Conservation (phyloP, 2,888 invertebrate species). For the Aphelenchoides bicaudatus region DNA sequence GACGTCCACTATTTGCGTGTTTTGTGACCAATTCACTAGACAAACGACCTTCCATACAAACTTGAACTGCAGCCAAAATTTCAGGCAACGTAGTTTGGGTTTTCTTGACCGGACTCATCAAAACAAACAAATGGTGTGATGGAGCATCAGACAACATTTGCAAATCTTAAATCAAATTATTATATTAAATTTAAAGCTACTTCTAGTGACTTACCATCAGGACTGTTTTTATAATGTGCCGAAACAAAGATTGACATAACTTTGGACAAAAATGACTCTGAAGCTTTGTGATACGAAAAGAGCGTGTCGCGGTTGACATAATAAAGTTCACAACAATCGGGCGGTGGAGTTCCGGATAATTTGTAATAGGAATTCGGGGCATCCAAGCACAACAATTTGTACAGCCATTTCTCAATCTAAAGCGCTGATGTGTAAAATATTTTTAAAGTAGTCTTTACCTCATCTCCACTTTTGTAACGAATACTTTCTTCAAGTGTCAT, state of each 20-base stretch:
- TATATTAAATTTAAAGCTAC: conserved; percentile 91
- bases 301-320: conserved; percentile 76
- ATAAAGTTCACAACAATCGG: conserved; percentile 80
- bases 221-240: conserved; percentile 98
- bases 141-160: conserved; percentile 96
- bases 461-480: conserved; percentile 72
- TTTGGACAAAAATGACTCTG: conserved; percentile 78
- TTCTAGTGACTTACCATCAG: conserved; percentile 84
- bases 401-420: conserved; percentile 81
- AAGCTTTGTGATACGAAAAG: conserved; percentile 89
- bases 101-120: conserved; percentile 77
- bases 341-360: conserved; percentile 77
- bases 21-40: conserved; percentile 72
- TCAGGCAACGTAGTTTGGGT: conserved; percentile 67
- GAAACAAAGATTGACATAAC: conserved; percentile 89
- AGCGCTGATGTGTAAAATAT: background rate
- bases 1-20: conserved; percentile 78
- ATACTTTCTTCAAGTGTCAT: conserved; percentile 85
- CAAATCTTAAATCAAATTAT: conserved; percentile 20
- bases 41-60: conserved; percentile 70
- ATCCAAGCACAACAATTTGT: conserved; percentile 83
- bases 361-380: conserved; percentile 62
- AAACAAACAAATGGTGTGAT: conserved; percentile 90
- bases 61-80: conserved; percentile 61
- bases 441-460: conserved; percentile 23